Percentiles rank a stretch among this genome's conserved stretches.
Conservation (phyloP, 37 sponge, comb jelly and placozoan genomes). For the Cliona cf. orientalis region DNA sequence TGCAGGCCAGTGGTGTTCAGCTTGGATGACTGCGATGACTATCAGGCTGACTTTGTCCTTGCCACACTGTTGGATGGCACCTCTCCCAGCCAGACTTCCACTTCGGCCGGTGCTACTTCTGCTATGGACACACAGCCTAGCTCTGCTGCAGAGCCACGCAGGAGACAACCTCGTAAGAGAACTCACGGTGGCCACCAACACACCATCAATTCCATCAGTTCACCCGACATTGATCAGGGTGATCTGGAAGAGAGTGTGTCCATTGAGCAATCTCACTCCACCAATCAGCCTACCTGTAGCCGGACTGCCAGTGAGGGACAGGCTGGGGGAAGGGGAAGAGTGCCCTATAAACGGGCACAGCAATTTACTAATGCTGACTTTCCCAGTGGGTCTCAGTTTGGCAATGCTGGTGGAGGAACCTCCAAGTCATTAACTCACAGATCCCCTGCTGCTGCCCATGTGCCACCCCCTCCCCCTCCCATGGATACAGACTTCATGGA, state of each 20-base stretch:
- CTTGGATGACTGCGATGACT: slow-evolving; percentile 39
- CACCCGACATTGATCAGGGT: no score
- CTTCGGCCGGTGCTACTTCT: neutral
- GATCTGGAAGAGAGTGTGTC: no score
- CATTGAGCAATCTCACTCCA: no score
- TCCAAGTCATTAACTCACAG: neutral
- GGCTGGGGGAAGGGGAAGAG: no score
- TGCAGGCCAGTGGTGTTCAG: slow-evolving; percentile 78
- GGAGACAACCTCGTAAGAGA: neutral
- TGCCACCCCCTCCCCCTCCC: neutral
- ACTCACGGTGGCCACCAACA: neutral
- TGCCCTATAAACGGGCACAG: no score
- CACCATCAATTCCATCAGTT: no score
- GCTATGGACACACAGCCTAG: neutral
- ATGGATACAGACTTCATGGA: neutral
- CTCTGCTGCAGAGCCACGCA: neutral
- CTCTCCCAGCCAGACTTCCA: neutral
- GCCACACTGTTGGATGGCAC: slow-evolving; percentile 75
- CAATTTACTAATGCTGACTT: neutral
- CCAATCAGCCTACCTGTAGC: no score
- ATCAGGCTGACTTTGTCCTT: slow-evolving; percentile 84
- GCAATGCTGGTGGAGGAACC: neutral
- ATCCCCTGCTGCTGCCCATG: neutral
- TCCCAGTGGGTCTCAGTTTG: slow-evolving; percentile 21
- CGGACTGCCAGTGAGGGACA: no score